phyloP scores from a whole-genome alignment of 2,113 vertebrate species.

The Anseranas semipalmata region DNA sequence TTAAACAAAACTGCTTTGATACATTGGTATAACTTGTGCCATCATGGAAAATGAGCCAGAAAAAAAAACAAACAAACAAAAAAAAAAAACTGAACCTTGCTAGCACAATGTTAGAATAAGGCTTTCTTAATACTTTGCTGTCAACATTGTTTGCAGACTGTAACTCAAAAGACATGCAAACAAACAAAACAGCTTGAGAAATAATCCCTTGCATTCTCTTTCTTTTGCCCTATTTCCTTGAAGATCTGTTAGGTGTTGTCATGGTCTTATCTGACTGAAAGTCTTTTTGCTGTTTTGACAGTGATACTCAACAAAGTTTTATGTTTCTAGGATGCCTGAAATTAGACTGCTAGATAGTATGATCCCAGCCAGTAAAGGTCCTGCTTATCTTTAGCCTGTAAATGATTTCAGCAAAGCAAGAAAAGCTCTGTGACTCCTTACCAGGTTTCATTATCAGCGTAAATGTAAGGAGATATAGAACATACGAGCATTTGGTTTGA shows the following conservation, averaged over 20 bases:
- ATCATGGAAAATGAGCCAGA: background rate
- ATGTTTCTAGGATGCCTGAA: background rate
- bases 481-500: background rate
- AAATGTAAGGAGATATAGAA: background rate
- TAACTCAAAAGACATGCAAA: background rate
- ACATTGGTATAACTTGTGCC: background rate
- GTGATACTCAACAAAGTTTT: background rate
- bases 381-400: background rate
- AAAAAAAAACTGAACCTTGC: background rate
- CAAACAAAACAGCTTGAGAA: background rate
- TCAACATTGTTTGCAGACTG: background rate
- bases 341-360: background rate
- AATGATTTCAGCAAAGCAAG: background rate
- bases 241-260: background rate
- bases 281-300: background rate
- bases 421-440: background rate
- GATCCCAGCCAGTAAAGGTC: background rate
- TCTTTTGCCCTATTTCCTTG: background rate
- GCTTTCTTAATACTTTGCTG: background rate
- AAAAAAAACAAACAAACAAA: too few species aligned
- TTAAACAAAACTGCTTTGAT: background rate
- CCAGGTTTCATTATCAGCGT: background rate
- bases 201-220: background rate
- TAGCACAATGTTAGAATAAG: background rate
- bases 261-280: background rate